Base-by-base conservation (phyloP, 2,888 invertebrate species). In the Cosmia trapezina region DNA sequence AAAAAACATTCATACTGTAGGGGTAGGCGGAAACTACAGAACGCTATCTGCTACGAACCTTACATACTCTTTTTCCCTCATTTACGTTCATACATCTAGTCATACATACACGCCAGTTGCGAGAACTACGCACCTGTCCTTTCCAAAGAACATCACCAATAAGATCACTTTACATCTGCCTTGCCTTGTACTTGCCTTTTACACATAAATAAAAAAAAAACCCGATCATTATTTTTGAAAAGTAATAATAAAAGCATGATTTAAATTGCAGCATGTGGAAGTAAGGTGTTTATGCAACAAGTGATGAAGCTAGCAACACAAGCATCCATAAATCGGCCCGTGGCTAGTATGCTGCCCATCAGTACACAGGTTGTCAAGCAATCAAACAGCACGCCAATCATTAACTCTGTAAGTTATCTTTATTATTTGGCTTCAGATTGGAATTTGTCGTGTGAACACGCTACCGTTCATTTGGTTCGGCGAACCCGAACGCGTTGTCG, bases 271-370 rank as follows among this genome's bases (percentile, higher is more conserved):
- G 95, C 81, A 76, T 94, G 93, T 84, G 86, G 90, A 81, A 92
- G 87, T 80, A 86, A 89, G 47, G 51, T 89, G 19, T 89, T 94
- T 56, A 80, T 88, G 45, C 94, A 94, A 81, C 95, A 95, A 75
- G 72, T 92, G 41, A 90, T 91, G 91, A 89, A 87, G 73, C 77
- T 94, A 60, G 89, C 91, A 9, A 90, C 93, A 41, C 93, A 93
- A 85, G 86, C 92, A 0, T 75, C 91, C 0, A 49, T 92, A 14
- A 90, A 87, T 75, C 86, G 89, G 4, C 83, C 89, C 0, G 66
- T 91, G 8, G 78, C 91, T 59, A 90, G 84, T 45, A 66, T 89
- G 0, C 78, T 93, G 56, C 88, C 93, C 0, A 63, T 89, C 33
- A 90, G 86, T 67, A 84, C 78, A 53, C 66, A 91, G 0, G 70